Evolutionary conservation across 2,797 vertebrate species (phyloP), one percentile per base, ranked within the genome.

Genomic region (Melanotaenia maccullochi): DNA sequence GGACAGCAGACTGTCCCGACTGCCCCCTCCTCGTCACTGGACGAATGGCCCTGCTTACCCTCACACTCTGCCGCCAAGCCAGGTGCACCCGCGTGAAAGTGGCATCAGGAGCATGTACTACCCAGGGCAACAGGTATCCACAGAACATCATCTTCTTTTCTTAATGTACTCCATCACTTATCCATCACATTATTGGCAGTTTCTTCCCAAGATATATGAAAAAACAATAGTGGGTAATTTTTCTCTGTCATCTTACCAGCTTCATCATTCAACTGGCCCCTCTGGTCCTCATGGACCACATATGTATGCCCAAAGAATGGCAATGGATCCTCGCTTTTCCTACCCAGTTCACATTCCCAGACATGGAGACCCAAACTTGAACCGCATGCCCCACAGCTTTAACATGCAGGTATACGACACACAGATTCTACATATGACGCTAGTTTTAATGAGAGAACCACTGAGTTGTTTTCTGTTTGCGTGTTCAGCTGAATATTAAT

Each of bases 401-500:
- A 92, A 92, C 72, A 92, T 97, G 90, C 97, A 97, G 96, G 98
- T 99, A 89, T 73, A 8, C 4, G 11, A n/a, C 2, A 61, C 38
- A 25, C 0, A 18, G 24, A 9, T n/a, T 52, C 5, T 32, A 33
- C 32, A 33, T 33, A 7, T 33, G 32, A 33, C 32, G 32, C 32
- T 5, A 16, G 35, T 12, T 38, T 38, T 38, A 12, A 38, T 38
- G 3, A 38, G 35, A 36, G 12, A 38, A 38, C 36, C 36, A 13
- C 36, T 38, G 11, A 13, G 36, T 12, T 38, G 13, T 40, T 40
- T 40, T 40, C 13, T 40, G 38, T 52, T 22, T 52, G 22, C 9
- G 8, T 52, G 3, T 65, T 6, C 13, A 24, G 11, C 32, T 35
- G 5, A 18, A 35, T 9, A 35, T 35, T 35, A 1, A 36, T 9